Evolutionary conservation across 2,113 vertebrate genomes (phyloP).

Genomic region (Gallinago undulata): DNA sequence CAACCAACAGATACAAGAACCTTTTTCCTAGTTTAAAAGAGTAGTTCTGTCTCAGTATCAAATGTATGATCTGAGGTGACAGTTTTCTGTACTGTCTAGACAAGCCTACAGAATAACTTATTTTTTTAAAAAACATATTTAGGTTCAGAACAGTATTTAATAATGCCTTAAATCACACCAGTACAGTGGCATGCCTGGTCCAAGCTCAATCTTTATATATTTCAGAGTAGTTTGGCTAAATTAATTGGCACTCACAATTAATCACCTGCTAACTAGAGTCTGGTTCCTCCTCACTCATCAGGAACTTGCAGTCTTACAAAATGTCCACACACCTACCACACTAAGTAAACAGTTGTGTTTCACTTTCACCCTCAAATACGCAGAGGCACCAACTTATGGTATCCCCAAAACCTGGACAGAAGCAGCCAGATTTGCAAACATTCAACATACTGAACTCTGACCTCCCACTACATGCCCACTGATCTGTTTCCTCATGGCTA

Average conservation of each 20-base stretch:
- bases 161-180: not conserved
- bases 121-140: not conserved
- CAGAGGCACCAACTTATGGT: not conserved
- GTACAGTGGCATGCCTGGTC: not conserved
- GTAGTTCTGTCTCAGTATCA: not conserved
- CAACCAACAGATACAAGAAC: not conserved
- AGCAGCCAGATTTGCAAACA: not conserved
- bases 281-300: not conserved
- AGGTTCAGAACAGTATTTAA: not conserved
- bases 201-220: not conserved
- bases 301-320: not conserved
- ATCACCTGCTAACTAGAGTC: not conserved
- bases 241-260: not conserved
- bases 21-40: not conserved
- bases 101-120: not conserved
- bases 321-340: not conserved
- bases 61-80: not conserved
- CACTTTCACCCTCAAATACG: not conserved
- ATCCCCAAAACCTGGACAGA: not conserved
- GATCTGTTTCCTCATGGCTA: not conserved
- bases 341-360: not conserved
- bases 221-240: not conserved
- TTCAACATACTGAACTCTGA: not conserved
- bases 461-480: not conserved
- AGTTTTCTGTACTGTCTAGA: not conserved